Percentiles rank a stretch among this genome's conserved stretches.
Conservation (phyloP, 2,888 invertebrate genomes). For the Podabrus alpinus region DNA sequence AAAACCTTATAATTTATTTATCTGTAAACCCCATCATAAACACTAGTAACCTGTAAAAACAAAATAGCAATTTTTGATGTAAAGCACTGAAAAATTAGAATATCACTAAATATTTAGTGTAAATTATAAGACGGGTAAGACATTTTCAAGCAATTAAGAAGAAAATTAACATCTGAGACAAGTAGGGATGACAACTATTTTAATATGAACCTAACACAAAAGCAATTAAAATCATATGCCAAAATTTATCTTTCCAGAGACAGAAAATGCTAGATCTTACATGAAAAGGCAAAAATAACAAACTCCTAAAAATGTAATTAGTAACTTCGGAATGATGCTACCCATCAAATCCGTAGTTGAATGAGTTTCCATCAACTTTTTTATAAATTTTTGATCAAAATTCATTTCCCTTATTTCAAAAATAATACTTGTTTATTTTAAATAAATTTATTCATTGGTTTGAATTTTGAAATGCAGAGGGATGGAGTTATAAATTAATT, state of each 20-base stretch:
- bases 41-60: background rate
- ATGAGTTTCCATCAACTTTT: too few relatives aligned
- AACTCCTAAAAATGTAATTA: background rate
- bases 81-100: background rate
- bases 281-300: background rate
- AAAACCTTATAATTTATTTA: background rate
- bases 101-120: background rate
- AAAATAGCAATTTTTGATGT: background rate
- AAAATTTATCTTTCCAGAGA: background rate
- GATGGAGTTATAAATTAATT: too few relatives aligned
- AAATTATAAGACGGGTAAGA: background rate
- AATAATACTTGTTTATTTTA: too few relatives aligned
- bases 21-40: background rate
- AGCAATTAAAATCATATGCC: background rate
- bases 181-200: background rate
- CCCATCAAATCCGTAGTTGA: background rate
- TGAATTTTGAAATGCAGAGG: too few relatives aligned
- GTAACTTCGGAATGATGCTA: background rate
- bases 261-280: background rate
- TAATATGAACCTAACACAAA: background rate
- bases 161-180: background rate
- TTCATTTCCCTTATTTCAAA: too few relatives aligned
- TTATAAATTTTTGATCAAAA: too few relatives aligned
- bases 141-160: background rate
- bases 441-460: too few relatives aligned